These are phyloP conservation scores for Caretta caretta DNA, from an alignment of 2,113 vertebrate species.

Conservation along the genomic window DNA sequence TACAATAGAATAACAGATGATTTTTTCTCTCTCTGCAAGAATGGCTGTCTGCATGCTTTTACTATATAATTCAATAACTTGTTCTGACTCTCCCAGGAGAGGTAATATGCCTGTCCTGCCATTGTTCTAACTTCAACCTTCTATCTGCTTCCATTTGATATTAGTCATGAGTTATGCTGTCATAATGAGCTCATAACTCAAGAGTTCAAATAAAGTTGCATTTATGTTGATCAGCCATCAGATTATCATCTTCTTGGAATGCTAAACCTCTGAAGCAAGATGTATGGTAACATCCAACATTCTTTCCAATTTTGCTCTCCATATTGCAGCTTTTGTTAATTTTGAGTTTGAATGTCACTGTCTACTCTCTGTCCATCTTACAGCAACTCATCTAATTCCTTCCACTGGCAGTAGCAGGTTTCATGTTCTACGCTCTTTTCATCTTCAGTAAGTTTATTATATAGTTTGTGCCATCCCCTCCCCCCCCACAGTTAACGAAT, in stretches of 20 bases:
- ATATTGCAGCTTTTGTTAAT: not conserved
- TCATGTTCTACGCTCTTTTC: not conserved
- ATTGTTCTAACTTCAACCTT: not conserved
- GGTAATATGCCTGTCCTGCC: not conserved
- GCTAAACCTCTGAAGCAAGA: not conserved
- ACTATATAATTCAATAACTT: not conserved
- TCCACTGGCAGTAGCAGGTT: not conserved
- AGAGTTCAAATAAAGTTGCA: not conserved
- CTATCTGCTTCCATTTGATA: not conserved
- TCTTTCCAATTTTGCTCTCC: not conserved
- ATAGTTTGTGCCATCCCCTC: not conserved
- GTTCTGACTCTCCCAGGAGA: not conserved
- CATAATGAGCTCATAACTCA: not conserved
- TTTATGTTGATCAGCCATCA: not conserved
- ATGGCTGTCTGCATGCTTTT: no score
- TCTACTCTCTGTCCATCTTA: not conserved
- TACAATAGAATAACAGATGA: not conserved
- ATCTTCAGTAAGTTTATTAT: not conserved
- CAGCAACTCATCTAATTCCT: not conserved
- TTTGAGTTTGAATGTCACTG: not conserved
- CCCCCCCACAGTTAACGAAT: not conserved
- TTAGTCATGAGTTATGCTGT: not conserved
- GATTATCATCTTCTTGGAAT: not conserved
- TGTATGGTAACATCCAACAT: not conserved
- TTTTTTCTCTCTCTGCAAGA: no score